Percentiles rank a stretch among this genome's conserved stretches.
phyloP scores from a whole-genome alignment of 2,888 invertebrate species.

The Anagyrus pseudococci region DNA sequence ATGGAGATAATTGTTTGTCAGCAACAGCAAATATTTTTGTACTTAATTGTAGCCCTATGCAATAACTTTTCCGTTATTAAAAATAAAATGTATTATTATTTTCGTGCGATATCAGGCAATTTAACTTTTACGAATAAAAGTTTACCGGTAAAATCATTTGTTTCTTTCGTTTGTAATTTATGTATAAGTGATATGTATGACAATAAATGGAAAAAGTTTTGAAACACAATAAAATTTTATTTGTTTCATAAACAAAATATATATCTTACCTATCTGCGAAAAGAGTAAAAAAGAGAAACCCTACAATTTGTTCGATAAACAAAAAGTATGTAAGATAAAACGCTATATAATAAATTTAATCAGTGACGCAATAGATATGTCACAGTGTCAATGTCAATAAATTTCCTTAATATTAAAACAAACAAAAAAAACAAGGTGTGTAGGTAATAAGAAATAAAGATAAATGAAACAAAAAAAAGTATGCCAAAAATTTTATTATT shows the following conservation, averaged over 20 bases:
- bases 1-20: conserved; percentile 6
- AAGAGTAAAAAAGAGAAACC: conserved; percentile 17
- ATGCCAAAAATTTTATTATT: too few species aligned
- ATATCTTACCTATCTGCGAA: not conserved
- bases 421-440: conserved; percentile 14
- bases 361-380: conserved; percentile 18
- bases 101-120: conserved; percentile 11
- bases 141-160: not conserved
- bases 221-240: not conserved
- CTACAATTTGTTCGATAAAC: conserved; percentile 37
- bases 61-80: not conserved
- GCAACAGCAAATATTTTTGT: conserved; percentile 2
- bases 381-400: conserved; percentile 31
- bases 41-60: not conserved
- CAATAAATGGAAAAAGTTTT: not conserved
- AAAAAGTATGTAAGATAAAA: conserved; percentile 25
- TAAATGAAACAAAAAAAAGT: conserved; percentile 19
- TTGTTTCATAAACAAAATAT: not conserved
- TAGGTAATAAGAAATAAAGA: conserved; percentile 23
- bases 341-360: conserved; percentile 15
- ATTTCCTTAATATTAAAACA: conserved; percentile 25
- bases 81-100: conserved; percentile 25
- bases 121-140: conserved; percentile 2
- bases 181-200: not conserved
- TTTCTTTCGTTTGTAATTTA: not conserved